Conservation (phyloP, 2,797 vertebrate species). For the Decapterus maruadsi region DNA sequence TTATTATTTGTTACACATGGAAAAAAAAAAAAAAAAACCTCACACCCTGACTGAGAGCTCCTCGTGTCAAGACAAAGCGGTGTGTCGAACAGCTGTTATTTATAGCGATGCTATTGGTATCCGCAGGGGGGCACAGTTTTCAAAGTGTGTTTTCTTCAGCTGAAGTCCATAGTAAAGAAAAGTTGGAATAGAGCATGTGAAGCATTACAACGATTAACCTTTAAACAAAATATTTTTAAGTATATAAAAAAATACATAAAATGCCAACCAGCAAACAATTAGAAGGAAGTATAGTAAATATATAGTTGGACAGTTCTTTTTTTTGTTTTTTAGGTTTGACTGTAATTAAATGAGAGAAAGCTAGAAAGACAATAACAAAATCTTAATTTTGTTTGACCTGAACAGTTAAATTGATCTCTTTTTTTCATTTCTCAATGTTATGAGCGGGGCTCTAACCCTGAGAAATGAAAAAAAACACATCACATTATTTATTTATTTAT, state of each 20-base stretch:
- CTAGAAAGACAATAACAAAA: not conserved
- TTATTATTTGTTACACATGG: not conserved
- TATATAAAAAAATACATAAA: not conserved
- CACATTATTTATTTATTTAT: not conserved
- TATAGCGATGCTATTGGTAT: slow-evolving; percentile 38
- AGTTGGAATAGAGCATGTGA: not conserved
- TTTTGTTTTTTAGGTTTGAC: no score
- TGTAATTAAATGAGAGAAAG: not conserved
- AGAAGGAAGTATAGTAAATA: not conserved
- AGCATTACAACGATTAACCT: no score
- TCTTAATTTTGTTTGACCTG: not conserved
- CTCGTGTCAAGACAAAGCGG: not conserved
- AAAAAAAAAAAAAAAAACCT: not conserved
- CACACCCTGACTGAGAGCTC: slow-evolving; percentile 5
- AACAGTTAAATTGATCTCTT: not conserved
- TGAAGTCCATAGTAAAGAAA: not conserved
- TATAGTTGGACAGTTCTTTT: no score
- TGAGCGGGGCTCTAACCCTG: no score
- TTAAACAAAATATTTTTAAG: not conserved
- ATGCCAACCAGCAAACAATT: not conserved
- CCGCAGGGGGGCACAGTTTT: slow-evolving; percentile 78
- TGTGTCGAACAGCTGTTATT: not conserved
- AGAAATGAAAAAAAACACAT: not conserved
- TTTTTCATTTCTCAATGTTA: no score
- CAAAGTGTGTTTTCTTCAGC: slow-evolving; percentile 3